Base-by-base conservation (phyloP, 2,113 vertebrate species). In the Rutilus rutilus region DNA sequence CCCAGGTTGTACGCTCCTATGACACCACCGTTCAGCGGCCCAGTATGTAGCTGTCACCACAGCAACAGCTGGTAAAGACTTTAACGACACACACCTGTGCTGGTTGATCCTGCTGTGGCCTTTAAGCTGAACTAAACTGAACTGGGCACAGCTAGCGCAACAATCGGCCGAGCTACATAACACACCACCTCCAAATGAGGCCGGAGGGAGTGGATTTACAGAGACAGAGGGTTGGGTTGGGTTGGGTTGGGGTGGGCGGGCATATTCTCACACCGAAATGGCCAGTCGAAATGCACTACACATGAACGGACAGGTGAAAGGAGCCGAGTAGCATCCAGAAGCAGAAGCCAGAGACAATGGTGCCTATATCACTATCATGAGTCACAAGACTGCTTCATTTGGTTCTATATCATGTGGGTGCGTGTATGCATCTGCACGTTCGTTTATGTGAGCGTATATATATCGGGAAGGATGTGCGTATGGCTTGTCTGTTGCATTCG, bases 1-100 rank as follows among this genome's bases (percentile, higher is more conserved):
- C 97, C 0, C 94, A 98, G 94, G 95, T 99, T 14, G 97, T 99
- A 75, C 97, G 98, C 73, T 96, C 97, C 89, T 99, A 99, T 0
- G 98, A 99, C 91, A 99, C 98, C 85, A 99, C 97, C 90, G 97
- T 95, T 91, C 95, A 95, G 90, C 96, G 96, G 88, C 88, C 94
- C 39, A 96, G 95, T 92, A 89, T 96, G 91, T 97, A 97, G 90
- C 96, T 27, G 89, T 89, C 78, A 78, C 86, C 88, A 86, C 65
- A 87, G 89, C 69, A 82, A 90, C 91, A 91, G 92, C 78, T 45
- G 90, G 90, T 69, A 85, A 69, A 84, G 91, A 93, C 91, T 91
- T 57, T 75, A 73, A 76, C 30, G 87, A 84, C 88, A 76, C 90
- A 87, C 90, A 87, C 88, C 90, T 83, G 36, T 60, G 59, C 83